Evolutionary conservation across 2,113 vertebrate genomes (phyloP).

Genomic region (Uropsilus gracilis): DNA sequence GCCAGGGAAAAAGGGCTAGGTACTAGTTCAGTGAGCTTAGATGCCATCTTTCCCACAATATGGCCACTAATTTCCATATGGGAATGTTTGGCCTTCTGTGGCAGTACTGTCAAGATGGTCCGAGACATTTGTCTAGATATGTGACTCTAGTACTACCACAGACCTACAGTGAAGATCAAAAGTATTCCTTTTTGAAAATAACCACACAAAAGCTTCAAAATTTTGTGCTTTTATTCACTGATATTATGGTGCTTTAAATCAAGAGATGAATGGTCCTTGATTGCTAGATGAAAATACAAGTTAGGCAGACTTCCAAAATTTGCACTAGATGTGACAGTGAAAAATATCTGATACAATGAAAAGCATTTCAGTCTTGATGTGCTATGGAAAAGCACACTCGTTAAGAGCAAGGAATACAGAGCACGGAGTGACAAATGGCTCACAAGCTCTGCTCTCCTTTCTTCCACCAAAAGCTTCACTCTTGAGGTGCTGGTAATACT

Average conservation of each 20-base stretch:
- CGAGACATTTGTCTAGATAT: background rate
- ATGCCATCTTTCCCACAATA: background rate
- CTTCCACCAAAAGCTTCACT: background rate
- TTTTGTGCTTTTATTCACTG: constrained; percentile 22
- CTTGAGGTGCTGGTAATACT: background rate
- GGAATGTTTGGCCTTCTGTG: background rate
- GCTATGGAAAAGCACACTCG: background rate
- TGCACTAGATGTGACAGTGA: background rate
- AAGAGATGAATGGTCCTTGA: background rate
- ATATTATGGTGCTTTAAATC: background rate
- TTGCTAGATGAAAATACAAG: background rate
- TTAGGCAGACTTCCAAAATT: background rate
- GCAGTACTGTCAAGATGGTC: background rate
- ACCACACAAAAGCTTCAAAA: background rate
- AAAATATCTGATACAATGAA: background rate
- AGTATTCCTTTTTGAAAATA: constrained; percentile 7
- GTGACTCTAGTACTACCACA: background rate
- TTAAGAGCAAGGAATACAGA: background rate
- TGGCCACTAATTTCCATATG: background rate
- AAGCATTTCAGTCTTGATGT: background rate
- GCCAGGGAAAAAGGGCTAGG: background rate
- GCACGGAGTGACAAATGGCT: background rate
- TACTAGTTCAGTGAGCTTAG: background rate
- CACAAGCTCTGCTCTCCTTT: background rate
- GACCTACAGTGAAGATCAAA: background rate